Evolutionary conservation across 2,113 vertebrate genomes (phyloP), one percentile per base, ranked within the genome.

Genomic region (Camelus bactrianus): DNA sequence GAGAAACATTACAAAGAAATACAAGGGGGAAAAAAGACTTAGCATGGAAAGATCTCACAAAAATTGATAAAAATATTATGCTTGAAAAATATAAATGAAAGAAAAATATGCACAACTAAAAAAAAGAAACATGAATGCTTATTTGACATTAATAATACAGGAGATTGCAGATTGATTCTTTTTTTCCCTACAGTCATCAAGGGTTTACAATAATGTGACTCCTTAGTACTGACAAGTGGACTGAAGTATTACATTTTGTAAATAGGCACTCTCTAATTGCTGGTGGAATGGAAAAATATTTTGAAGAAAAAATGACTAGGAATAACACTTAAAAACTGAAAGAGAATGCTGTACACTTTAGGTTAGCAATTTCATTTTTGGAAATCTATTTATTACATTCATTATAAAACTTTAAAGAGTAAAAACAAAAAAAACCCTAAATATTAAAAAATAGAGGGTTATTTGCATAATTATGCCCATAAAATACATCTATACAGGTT

Each of bases 1-100:
- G 83, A 92, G 79, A 80, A 89, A 60, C 64, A 76, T 73, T 50
- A 70, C 65, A 24, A 69, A 91, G 24, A 94, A 89, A 76, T 26
- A 92, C 17, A 94, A 48, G 80, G 32, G 11, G 7, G 46, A 60
- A 62, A 87, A 75, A 58, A 42, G 28, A 7, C 16, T 81, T 84
- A 42, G 16, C 6, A 32, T 72, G 11, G 16, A 88, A 89, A 56
- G 4, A 54, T 38, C 5, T 87, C 10, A 67, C 12, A 69, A n/a
- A 88, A 82, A 46, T 8, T 84, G 4, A 86, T 72, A 69, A 64
- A 80, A 89, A 91, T 65, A 69, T 42, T n/a, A 79, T 54, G 7
- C 26, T 73, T 67, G 20, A 8, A 84, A 89, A 90, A 67, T n/a
- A 38, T 48, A 89, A 87, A 72, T 92, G 4, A 92, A 10, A 60